Percentiles rank a stretch among this genome's conserved stretches.
These are phyloP conservation scores for Plumapathes pennacea DNA, from an alignment of 92 coral and sea anemone genomes.

Conservation along the genomic window DNA sequence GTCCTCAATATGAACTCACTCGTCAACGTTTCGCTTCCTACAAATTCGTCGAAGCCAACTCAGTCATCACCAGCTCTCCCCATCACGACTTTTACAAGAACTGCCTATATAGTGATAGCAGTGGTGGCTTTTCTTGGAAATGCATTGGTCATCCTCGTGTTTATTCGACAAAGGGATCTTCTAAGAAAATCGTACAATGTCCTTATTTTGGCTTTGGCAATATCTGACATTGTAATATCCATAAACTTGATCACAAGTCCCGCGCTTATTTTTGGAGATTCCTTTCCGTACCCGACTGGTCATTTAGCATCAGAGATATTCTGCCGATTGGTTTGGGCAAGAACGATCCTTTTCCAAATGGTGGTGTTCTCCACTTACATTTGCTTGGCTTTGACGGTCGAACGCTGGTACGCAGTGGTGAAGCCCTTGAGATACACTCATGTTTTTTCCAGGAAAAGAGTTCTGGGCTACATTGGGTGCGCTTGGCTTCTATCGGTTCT, in stretches of 20 bases:
- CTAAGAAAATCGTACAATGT: slow-evolving; percentile 13
- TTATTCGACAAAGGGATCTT: neutral
- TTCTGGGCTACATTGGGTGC: slow-evolving; percentile 34
- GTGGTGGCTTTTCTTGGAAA: neutral
- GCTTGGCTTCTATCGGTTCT: slow-evolving; percentile 54
- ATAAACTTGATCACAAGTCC: slow-evolving; percentile 9
- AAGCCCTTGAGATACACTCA: slow-evolving; percentile 67
- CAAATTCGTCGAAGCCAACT: too few relatives aligned
- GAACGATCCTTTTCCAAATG: slow-evolving; percentile 58
- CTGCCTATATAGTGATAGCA: neutral
- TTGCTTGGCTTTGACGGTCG: slow-evolving; percentile 69
- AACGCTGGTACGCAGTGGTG: slow-evolving; percentile 82
- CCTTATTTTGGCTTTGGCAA: slow-evolving; percentile 5
- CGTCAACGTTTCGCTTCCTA: too few relatives aligned
- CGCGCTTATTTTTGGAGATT: slow-evolving; percentile 14
- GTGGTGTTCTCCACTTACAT: slow-evolving; percentile 63
- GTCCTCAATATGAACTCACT: too few relatives aligned
- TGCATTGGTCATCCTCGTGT: neutral
- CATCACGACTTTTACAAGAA: neutral
- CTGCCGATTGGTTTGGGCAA: slow-evolving; percentile 66
- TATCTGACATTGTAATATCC: slow-evolving; percentile 6
- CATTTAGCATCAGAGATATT: slow-evolving; percentile 40
- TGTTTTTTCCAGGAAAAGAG: slow-evolving; percentile 37
- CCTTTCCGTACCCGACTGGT: slow-evolving; percentile 20
- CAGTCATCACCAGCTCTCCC: neutral